Evolutionary conservation across 2,888 invertebrate species (phyloP).

Genomic region (Thalpophila matura): DNA sequence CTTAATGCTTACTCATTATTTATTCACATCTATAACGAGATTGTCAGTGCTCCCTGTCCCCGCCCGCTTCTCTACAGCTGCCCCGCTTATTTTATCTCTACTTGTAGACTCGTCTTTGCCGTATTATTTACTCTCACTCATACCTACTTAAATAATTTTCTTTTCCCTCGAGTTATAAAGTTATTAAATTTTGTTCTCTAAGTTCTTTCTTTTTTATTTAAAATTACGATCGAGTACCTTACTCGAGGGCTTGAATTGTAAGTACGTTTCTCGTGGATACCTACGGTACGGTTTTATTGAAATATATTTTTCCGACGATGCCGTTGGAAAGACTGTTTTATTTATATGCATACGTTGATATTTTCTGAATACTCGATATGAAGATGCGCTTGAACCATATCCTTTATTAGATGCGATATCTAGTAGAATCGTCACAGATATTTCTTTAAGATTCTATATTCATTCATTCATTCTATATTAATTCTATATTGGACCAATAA

Average conservation of each 20-base stretch:
- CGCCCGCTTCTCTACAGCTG: constrained; percentile 69
- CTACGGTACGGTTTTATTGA: constrained; percentile 68
- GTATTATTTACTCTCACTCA: constrained; percentile 76
- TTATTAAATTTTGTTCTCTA: constrained; percentile 77
- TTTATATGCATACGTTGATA: constrained; percentile 69
- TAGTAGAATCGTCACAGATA: neutral
- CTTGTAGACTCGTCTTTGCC: constrained; percentile 66
- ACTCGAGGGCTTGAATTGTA: constrained; percentile 55
- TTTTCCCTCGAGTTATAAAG: constrained; percentile 79
- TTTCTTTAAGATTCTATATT: too few species aligned
- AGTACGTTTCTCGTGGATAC: constrained; percentile 53
- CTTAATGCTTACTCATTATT: constrained; percentile 89
- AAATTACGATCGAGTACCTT: constrained; percentile 63
- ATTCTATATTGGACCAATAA: too few species aligned
- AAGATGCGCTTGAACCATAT: constrained; percentile 38
- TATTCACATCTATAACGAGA: constrained; percentile 90
- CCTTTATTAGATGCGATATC: constrained; percentile 11
- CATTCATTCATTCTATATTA: too few species aligned
- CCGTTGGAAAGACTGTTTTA: constrained; percentile 68
- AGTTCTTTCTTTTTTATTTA: constrained; percentile 69
- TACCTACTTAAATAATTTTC: constrained; percentile 78
- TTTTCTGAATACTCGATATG: constrained; percentile 68
- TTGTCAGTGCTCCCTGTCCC: constrained; percentile 84
- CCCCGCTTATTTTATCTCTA: constrained; percentile 77
- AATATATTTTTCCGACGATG: constrained; percentile 71